A percentile compares a stretch with the other conserved stretches of the same genome.
Evolutionary conservation across 2,113 vertebrate genomes (phyloP).

Genomic region (Oryzias melastigma): DNA sequence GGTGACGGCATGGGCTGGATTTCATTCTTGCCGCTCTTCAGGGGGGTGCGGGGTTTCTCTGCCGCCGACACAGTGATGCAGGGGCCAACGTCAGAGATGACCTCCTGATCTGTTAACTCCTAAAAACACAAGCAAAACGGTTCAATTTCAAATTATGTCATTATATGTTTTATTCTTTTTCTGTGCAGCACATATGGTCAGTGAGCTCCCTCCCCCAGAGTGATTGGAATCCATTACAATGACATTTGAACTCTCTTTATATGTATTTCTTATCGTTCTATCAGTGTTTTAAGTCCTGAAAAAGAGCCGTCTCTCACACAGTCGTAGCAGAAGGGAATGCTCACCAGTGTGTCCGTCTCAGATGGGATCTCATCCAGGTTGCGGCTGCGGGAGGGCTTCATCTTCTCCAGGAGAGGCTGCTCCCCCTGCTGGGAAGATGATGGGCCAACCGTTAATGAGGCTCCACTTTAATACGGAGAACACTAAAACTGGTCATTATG

Average conservation of each 20-base stretch:
- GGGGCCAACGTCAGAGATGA: constrained; percentile 76
- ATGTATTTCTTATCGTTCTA: no score
- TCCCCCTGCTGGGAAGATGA: constrained; percentile 74
- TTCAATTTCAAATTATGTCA: neutral
- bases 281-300: no score
- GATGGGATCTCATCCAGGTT: constrained; percentile 82
- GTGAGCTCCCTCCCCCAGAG: no score
- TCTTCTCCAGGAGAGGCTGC: constrained; percentile 77
- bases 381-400: constrained; percentile 83
- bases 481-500: neutral
- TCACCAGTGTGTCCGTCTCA: constrained; percentile 81
- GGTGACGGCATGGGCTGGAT: constrained; percentile 81
- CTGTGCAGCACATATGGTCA: no score
- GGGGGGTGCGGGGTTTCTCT: constrained; percentile 85
- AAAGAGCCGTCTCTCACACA: no score
- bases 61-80: constrained; percentile 82
- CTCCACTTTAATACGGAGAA: neutral
- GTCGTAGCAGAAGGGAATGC: neutral
- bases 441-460: constrained; percentile 1
- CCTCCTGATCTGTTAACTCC: constrained; percentile 84
- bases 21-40: constrained; percentile 83
- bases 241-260: no score
- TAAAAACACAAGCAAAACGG: constrained; percentile 43
- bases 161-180: no score
- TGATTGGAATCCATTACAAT: no score